A percentile compares a stretch with the other conserved stretches of the same genome.
These are phyloP conservation scores for Lamellibrachia luymesi DNA, from an alignment of 1,140 invertebrate genomes.

Conservation along the genomic window DNA sequence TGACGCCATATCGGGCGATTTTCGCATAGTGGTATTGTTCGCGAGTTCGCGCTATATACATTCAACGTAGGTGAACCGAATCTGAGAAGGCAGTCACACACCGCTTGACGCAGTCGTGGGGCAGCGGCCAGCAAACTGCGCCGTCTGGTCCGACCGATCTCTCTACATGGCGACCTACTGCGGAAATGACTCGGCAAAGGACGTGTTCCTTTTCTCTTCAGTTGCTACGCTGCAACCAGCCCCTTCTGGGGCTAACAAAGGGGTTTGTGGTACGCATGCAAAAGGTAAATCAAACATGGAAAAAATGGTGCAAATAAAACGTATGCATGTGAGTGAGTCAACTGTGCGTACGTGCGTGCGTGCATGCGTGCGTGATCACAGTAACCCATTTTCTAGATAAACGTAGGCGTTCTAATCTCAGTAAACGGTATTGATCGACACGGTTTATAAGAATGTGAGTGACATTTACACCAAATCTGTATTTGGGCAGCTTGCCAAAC, in stretches of 20 bases:
- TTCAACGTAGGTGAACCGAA: neutral
- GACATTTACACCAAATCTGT: neutral
- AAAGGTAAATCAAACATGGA: too few relatives aligned
- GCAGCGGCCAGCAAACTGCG: neutral
- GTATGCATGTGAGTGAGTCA: neutral
- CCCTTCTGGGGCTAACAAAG: too few relatives aligned
- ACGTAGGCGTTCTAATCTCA: neutral
- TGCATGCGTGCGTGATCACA: neutral
- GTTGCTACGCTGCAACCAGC: too few relatives aligned
- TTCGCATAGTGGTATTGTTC: neutral
- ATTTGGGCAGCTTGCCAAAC: neutral
- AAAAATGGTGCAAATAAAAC: too few relatives aligned
- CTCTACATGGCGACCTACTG: neutral
- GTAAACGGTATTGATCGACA: neutral
- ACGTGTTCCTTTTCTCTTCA: neutral
- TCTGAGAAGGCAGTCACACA: neutral
- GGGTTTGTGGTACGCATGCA: too few relatives aligned
- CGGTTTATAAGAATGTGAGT: neutral
- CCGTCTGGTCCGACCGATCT: neutral
- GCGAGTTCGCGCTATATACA: neutral
- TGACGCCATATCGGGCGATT: neutral
- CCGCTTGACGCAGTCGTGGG: neutral
- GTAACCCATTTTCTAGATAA: neutral
- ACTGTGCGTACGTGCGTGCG: neutral
- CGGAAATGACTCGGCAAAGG: neutral